These are phyloP conservation scores for Willisornis vidua DNA, from an alignment of 2,113 vertebrate genomes.

Conservation along the genomic window DNA sequence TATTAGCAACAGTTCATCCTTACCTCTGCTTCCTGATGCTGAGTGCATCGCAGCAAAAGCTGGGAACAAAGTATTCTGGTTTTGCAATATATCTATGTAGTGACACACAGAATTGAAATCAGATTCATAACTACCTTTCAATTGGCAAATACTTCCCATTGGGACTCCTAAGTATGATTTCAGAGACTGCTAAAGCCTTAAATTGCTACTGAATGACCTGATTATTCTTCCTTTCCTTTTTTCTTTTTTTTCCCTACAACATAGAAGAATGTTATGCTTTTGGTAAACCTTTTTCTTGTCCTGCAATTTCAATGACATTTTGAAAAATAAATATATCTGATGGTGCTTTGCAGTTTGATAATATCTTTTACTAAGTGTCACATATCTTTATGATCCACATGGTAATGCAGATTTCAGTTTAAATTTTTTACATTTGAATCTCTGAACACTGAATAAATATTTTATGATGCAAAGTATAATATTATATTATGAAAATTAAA, in stretches of 20 bases:
- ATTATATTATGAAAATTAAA: background rate
- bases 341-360: background rate
- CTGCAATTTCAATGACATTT: background rate
- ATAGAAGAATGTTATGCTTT: background rate
- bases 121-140: background rate
- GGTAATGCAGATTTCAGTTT: background rate
- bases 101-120: background rate
- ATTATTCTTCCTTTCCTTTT: background rate
- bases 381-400: background rate
- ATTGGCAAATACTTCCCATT: background rate
- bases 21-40: background rate
- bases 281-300: background rate
- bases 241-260: background rate
- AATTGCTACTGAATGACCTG: background rate
- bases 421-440: background rate
- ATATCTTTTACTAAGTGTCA: background rate
- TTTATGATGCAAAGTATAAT: background rate
- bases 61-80: background rate
- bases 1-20: background rate
- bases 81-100: background rate
- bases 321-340: background rate
- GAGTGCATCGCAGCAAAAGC: background rate
- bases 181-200: background rate
- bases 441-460: background rate
- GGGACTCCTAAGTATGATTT: background rate